Percentiles rank a stretch among this genome's conserved stretches.
Evolutionary conservation across 2,797 vertebrate species (phyloP).

Genomic region (Chelon labrosus): DNA sequence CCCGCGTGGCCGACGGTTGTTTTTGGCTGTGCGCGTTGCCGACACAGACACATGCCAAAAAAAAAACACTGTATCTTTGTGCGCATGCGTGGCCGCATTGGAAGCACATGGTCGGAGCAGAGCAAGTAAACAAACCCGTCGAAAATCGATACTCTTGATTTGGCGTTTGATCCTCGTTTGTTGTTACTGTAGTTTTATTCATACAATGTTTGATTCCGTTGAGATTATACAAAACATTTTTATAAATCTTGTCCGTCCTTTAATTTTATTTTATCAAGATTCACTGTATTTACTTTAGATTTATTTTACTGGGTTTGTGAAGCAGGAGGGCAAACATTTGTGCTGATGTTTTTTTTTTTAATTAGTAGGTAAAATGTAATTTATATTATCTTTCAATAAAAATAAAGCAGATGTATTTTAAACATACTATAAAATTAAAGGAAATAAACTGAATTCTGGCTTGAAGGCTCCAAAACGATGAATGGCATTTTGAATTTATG

Average conservation of each 20-base stretch:
- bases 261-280: not conserved
- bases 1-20: slow-evolving; percentile 62
- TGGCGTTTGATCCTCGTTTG: not conserved
- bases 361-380: not conserved
- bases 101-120: slow-evolving; percentile 75
- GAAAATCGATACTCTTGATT: slow-evolving; percentile 27
- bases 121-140: slow-evolving; percentile 80
- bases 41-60: slow-evolving; percentile 63
- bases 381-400: not conserved
- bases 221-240: not conserved
- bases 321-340: not conserved
- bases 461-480: slow-evolving; percentile 1
- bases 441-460: not conserved
- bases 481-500: slow-evolving; percentile 41
- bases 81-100: slow-evolving; percentile 65
- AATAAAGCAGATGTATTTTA: not conserved
- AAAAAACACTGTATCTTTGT: not conserved
- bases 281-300: not conserved
- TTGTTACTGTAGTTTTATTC: not conserved
- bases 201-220: not conserved
- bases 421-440: too few species aligned
- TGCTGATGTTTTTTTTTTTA: not conserved
- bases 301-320: not conserved
- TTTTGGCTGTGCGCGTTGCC: slow-evolving; percentile 78
- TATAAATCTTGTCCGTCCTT: not conserved